phyloP scores from a whole-genome alignment of 1,140 invertebrate species.

The Neodiprion lecontei region DNA sequence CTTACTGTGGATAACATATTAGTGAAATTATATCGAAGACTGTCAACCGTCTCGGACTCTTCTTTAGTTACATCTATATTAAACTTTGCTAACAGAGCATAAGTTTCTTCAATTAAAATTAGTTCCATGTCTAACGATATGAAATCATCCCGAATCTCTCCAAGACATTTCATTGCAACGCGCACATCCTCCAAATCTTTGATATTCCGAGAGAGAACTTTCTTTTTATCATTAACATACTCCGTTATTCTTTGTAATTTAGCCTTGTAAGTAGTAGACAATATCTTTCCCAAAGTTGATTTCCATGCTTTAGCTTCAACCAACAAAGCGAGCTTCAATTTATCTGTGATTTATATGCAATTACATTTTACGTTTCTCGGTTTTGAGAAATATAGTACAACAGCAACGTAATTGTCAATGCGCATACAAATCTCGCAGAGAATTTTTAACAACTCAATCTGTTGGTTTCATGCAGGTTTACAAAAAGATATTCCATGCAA shows the following conservation, averaged over 20 bases:
- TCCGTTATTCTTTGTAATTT: conserved; percentile 70
- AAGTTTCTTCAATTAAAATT: conserved; percentile 80
- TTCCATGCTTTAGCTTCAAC: conserved; percentile 80
- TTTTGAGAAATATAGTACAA: background rate
- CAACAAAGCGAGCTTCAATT: conserved; percentile 72
- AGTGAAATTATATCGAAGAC: conserved; percentile 77
- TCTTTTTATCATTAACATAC: conserved; percentile 74
- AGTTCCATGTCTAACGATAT: conserved; percentile 78
- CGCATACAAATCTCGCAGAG: too few relatives aligned
- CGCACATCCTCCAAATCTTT: conserved; percentile 78
- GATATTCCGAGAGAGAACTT: conserved; percentile 70
- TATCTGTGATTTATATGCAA: conserved; percentile 59
- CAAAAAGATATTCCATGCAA: background rate
- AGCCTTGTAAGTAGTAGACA: conserved; percentile 69
- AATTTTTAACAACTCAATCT: too few relatives aligned
- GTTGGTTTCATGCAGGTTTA: too few relatives aligned
- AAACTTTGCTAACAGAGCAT: conserved; percentile 74
- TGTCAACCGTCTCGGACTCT: conserved; percentile 80
- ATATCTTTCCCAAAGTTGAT: conserved; percentile 65
- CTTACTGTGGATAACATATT: conserved; percentile 76
- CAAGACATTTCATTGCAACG: conserved; percentile 77
- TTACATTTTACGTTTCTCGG: too few relatives aligned
- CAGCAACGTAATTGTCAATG: too few relatives aligned
- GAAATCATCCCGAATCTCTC: conserved; percentile 75
- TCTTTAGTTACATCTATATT: conserved; percentile 77